These are phyloP conservation scores for Tragelaphus scriptus DNA, from an alignment of 2,113 vertebrate species.

Conservation along the genomic window DNA sequence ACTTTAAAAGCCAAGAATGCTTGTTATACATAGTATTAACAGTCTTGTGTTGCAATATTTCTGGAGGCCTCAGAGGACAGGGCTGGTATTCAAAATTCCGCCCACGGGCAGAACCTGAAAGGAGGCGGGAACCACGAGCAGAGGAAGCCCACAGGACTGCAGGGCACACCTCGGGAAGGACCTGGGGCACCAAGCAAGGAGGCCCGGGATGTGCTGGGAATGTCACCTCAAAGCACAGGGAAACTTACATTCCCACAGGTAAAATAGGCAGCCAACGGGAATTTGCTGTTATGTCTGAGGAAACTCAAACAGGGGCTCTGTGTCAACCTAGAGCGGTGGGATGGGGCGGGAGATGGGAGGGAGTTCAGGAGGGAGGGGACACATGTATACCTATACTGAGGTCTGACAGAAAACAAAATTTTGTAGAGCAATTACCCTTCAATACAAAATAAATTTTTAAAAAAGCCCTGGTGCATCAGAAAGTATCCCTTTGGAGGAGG, in stretches of 20 bases:
- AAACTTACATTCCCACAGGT: neutral
- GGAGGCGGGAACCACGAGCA: neutral
- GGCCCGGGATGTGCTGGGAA: neutral
- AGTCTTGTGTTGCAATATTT: neutral
- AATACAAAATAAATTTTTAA: neutral
- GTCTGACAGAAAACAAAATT: neutral
- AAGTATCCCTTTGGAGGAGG: neutral
- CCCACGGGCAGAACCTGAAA: neutral
- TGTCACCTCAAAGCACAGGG: neutral
- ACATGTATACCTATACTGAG: neutral
- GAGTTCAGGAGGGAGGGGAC: neutral
- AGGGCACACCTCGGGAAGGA: neutral
- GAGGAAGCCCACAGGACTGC: neutral
- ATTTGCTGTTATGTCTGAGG: no score
- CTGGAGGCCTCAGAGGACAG: neutral
- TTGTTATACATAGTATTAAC: neutral
- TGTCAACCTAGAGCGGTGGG: no score
- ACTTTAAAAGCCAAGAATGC: neutral
- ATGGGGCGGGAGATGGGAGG: neutral
- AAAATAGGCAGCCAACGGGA: no score
- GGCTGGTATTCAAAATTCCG: neutral
- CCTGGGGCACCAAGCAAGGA: neutral
- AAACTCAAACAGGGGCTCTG: no score
- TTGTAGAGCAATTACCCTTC: neutral
- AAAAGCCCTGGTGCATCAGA: neutral